These are phyloP conservation scores for Unio delphinus DNA, from an alignment of 2,888 invertebrate genomes.

Conservation along the genomic window DNA sequence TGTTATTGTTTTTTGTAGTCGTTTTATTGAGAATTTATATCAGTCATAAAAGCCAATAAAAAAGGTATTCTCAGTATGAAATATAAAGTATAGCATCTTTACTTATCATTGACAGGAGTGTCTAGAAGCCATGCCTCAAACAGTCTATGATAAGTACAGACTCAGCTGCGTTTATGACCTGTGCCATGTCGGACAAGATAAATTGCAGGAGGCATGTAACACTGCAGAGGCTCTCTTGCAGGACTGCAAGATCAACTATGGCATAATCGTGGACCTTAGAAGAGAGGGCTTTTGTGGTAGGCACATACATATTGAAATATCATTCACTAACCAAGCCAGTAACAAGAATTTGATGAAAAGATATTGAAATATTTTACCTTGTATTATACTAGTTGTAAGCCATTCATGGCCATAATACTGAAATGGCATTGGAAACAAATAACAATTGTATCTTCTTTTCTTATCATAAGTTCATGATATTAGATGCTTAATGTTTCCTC, in stretches of 20 bases:
- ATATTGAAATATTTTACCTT: no score
- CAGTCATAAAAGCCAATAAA: no score
- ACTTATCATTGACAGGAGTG: slow-evolving; percentile 38
- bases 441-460: no score
- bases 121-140: slow-evolving; percentile 19
- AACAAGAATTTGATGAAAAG: no score
- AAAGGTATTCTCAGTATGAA: no score
- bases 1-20: no score
- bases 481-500: neutral
- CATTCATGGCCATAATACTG: no score
- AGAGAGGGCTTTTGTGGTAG: slow-evolving; percentile 46
- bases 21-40: no score
- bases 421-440: no score
- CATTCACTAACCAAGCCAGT: neutral
- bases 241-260: slow-evolving; percentile 36
- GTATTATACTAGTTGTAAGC: no score
- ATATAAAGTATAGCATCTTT: no score
- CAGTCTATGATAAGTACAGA: slow-evolving; percentile 13
- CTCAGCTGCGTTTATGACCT: slow-evolving; percentile 50
- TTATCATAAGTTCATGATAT: neutral
- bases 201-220: slow-evolving; percentile 25
- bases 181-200: slow-evolving; percentile 43
- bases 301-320: slow-evolving; percentile 6
- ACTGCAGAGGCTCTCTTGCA: slow-evolving; percentile 41
- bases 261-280: slow-evolving; percentile 35